Base-by-base conservation (phyloP, 2,113 vertebrate species). In the Trogon surrucura region DNA sequence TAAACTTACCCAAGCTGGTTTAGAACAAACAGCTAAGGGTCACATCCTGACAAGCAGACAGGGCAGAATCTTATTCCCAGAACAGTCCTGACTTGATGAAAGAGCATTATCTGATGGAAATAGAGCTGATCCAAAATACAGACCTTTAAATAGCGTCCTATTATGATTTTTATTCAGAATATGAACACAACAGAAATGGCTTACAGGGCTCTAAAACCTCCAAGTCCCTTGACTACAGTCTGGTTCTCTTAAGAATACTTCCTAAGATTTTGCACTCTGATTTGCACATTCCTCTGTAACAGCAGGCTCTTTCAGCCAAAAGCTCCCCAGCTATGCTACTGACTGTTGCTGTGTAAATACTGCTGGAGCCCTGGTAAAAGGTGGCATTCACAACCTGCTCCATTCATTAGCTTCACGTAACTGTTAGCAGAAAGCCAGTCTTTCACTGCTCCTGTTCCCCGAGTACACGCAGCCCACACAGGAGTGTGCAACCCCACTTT, bases 261-360 rank as follows among this genome's bases (percentile, higher is more conserved):
- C 51, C 75, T 61, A 96, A 97, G 96, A 95, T 95, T 94, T 80
- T 78, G 51, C 21, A n/a, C 62, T 64, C 94, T 82, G 70, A 95
- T 87, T 96, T 97, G 96, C 10, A 6, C 98, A 98, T 98, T 97
- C 96, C 97, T 97, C 80, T 60, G 65, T 85, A 98, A 99, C 99
- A 99, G 98, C 97, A 95, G 89, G 77, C 95, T 97, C 98, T 98
- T 99, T 99, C 97, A 99, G 97, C 71, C 88, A 23, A 12, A 83
- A 93, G 95, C 94, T 96, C 80, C 75, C 91, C 86, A 93, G 45
- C 64, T 94, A 81, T 69, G 34, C 96, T 91, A 95, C 96, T 97
- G 94, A 94, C 89, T 92, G 96, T 97, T 96, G 78, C 98, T 98
- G 96, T 97, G 97, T 98, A 98, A 99, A 99, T 97, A 99, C 89